These are phyloP conservation scores for Sebastes vulpes DNA, from an alignment of 2,797 vertebrate genomes.

Conservation along the genomic window DNA sequence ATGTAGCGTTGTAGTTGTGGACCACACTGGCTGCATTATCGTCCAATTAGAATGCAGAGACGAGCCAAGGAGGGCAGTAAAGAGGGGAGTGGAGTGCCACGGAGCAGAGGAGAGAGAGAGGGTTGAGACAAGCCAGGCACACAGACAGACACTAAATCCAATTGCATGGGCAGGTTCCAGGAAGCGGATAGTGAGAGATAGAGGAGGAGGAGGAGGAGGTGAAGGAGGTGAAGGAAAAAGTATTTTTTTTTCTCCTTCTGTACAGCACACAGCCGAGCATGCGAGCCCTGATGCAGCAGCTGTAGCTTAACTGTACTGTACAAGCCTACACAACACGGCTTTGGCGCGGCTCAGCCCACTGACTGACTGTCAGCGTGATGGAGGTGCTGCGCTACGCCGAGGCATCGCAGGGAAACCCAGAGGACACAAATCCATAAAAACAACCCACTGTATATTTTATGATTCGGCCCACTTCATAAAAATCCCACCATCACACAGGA, in stretches of 20 bases:
- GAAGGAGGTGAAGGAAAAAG: conserved; percentile 9
- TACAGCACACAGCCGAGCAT: conserved; percentile 27
- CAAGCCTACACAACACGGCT: conserved; percentile 44
- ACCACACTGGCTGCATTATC: conserved; percentile 69
- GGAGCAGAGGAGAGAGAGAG: conserved; percentile 30
- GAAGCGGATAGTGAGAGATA: conserved; percentile 69
- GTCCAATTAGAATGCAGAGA: conserved; percentile 74
- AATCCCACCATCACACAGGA: conserved; percentile 38
- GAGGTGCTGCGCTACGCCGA: conserved; percentile 43
- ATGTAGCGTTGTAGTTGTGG: conserved; percentile 61
- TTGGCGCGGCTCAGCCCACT: conserved; percentile 43
- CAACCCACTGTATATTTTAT: conserved; percentile 57
- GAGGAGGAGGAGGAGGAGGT: conserved; percentile 30
- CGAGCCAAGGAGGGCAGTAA: conserved; percentile 54
- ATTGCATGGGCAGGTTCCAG: conserved; percentile 78
- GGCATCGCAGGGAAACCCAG: conserved; percentile 41
- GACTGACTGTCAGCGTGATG: conserved; percentile 56
- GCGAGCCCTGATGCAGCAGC: conserved; percentile 40
- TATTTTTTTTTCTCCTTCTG: conserved; percentile 10
- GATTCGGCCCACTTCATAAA: conserved; percentile 67
- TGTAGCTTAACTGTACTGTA: conserved; percentile 62
- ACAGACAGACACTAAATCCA: conserved; percentile 80
- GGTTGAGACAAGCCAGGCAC: conserved; percentile 79
- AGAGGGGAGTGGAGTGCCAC: conserved; percentile 48
- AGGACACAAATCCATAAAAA: conserved; percentile 62